phyloP scores from a whole-genome alignment of 2,113 vertebrate species.

The Phrynocephalus versicolor region DNA sequence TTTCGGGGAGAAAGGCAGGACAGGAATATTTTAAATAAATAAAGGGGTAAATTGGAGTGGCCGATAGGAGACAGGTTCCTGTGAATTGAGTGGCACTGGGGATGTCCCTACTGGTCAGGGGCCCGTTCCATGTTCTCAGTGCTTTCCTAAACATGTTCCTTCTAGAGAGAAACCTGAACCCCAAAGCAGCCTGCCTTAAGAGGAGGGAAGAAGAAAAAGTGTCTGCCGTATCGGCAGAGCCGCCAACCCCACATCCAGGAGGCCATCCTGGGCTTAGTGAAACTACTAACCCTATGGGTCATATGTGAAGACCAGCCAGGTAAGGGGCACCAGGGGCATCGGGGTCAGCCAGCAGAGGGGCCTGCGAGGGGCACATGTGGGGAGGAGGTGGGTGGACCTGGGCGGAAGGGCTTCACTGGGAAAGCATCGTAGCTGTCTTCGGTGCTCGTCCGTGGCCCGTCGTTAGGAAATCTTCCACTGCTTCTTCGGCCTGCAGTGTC shows the following conservation, averaged over 20 bases:
- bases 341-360: rapidly evolving
- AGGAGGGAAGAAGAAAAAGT: slow-evolving; percentile 98
- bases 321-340: slow-evolving; percentile 31
- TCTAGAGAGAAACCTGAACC: slow-evolving; percentile 95
- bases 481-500: not conserved
- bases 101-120: no score
- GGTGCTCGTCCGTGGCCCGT: not conserved
- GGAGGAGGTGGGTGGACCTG: not conserved
- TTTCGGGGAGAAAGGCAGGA: no score
- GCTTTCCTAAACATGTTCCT: slow-evolving; percentile 1
- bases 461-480: no score
- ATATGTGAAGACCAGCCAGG: slow-evolving; percentile 87
- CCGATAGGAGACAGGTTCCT: not conserved
- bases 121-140: not conserved
- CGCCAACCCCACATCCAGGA: slow-evolving; percentile 87
- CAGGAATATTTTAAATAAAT: no score
- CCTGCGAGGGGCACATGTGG: not conserved
- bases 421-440: not conserved
- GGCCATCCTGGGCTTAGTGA: slow-evolving; percentile 92
- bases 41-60: no score
- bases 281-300: slow-evolving; percentile 96
- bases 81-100: no score
- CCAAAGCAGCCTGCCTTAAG: slow-evolving; percentile 99
- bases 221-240: slow-evolving; percentile 89
- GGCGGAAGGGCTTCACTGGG: rapidly evolving